Conservation (phyloP, 2,888 invertebrate species). For the Priocnemis perturbator region DNA sequence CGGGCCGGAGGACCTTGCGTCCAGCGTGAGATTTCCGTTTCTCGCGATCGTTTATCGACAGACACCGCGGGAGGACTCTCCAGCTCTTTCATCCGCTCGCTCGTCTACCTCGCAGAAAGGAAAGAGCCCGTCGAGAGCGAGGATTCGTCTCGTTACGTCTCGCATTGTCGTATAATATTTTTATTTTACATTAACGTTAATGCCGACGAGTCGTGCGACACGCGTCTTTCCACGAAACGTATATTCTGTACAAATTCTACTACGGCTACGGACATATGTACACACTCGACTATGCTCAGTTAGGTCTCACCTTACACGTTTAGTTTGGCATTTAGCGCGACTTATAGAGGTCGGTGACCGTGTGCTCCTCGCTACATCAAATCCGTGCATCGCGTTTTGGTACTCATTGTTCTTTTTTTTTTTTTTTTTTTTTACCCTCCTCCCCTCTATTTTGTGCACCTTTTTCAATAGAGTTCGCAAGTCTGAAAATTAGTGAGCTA, state of each 20-base stretch:
- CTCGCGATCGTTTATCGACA: too few relatives aligned
- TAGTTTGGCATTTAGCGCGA: slow-evolving; percentile 2
- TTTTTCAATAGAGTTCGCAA: slow-evolving; percentile 11
- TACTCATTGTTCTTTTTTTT: slow-evolving; percentile 6
- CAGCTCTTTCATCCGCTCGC: too few relatives aligned
- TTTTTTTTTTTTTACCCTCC: slow-evolving; percentile 18
- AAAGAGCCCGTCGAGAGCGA: slow-evolving; percentile 16
- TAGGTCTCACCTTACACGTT: slow-evolving; percentile 18
- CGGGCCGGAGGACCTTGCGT: too few relatives aligned
- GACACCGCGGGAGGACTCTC: too few relatives aligned
- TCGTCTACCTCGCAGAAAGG: too few relatives aligned
- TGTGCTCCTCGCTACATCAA: slow-evolving; percentile 50
- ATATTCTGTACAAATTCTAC: slow-evolving; percentile 71
- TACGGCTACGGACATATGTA: slow-evolving; percentile 53
- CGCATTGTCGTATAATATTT: slow-evolving; percentile 6
- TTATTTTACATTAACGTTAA: slow-evolving; percentile 46
- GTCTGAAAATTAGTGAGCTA: slow-evolving; percentile 11
- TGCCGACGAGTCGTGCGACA: slow-evolving; percentile 30
- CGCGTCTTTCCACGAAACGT: slow-evolving; percentile 52
- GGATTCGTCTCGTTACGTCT: slow-evolving; percentile 16
- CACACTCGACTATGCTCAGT: slow-evolving; percentile 25
- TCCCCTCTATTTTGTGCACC: too few relatives aligned
- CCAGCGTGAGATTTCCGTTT: too few relatives aligned
- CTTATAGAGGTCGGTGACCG: slow-evolving; percentile 10
- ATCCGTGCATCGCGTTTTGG: slow-evolving; percentile 56